A percentile compares a stretch with the other conserved stretches of the same genome.
Evolutionary conservation across 2,797 vertebrate species (phyloP).

Genomic region (Choloepus didactylus): DNA sequence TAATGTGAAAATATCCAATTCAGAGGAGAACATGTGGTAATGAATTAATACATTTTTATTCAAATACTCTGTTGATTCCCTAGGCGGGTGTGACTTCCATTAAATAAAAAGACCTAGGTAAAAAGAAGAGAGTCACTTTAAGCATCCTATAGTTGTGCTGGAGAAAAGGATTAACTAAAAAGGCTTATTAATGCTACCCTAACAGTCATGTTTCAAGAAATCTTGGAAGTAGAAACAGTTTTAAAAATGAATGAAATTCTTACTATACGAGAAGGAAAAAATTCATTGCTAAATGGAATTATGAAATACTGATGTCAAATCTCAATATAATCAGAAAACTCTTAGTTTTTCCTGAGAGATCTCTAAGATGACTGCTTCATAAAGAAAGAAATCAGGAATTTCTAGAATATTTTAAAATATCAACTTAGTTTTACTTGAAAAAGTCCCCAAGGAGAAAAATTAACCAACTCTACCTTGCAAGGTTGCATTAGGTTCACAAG

Average conservation of each 20-base stretch:
- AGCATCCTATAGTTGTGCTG: neutral
- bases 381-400: conserved; percentile 24
- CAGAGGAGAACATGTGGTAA: conserved; percentile 64
- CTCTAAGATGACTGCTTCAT: conserved; percentile 53
- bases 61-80: conserved; percentile 69
- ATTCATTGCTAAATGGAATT: conserved; percentile 58
- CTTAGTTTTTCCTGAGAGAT: conserved; percentile 60
- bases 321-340: conserved; percentile 52
- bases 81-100: conserved; percentile 65
- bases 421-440: conserved; percentile 59
- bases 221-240: conserved; percentile 61
- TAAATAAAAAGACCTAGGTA: conserved; percentile 62
- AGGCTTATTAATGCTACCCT: neutral
- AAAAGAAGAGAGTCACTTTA: conserved; percentile 23
- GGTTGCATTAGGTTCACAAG: neutral
- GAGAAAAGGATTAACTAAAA: conserved; percentile 41
- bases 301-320: conserved; percentile 55
- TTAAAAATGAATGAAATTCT: conserved; percentile 59
- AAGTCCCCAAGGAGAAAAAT: conserved; percentile 39
- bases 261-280: conserved; percentile 6
- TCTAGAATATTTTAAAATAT: conserved; percentile 57
- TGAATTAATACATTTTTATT: conserved; percentile 75
- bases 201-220: conserved; percentile 48
- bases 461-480: neutral
- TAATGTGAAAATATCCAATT: conserved; percentile 70